Evolutionary conservation across 2,113 vertebrate genomes (phyloP).

Genomic region (Malurus elegans): DNA sequence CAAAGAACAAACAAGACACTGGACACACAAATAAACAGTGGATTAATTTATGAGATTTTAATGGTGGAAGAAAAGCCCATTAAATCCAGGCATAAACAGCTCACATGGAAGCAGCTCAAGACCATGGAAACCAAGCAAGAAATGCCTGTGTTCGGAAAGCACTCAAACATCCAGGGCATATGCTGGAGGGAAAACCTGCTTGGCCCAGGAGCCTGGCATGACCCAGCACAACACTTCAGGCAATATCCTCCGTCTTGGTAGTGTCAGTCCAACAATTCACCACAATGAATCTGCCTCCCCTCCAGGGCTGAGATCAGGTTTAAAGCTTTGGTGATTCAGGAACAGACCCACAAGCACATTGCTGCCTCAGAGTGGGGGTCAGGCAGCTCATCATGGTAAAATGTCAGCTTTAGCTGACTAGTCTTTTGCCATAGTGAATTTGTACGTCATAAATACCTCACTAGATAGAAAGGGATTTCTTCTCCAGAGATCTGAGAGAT

Average conservation of each 20-base stretch:
- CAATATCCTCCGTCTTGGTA: background rate
- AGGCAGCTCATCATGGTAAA: background rate
- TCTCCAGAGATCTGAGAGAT: background rate
- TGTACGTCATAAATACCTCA: background rate
- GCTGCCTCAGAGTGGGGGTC: background rate
- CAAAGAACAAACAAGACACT: conserved; percentile 27
- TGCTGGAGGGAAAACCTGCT: background rate
- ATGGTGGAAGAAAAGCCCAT: conserved; percentile 9
- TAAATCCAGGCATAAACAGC: conserved; percentile 18
- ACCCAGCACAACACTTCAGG: background rate
- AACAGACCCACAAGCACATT: background rate
- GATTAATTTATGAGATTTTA: conserved; percentile 28
- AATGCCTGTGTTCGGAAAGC: background rate
- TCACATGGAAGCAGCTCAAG: background rate
- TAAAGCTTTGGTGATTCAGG: background rate
- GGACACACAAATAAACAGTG: conserved; percentile 43
- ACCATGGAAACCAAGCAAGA: background rate
- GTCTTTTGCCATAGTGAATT: background rate
- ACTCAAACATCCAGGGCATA: rapidly evolving
- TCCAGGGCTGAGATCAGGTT: background rate
- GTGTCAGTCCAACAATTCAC: background rate
- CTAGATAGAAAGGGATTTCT: background rate
- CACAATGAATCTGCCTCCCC: background rate
- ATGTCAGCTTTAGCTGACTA: background rate
- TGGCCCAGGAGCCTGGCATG: background rate